A percentile compares a stretch with the other conserved stretches of the same genome.
These are phyloP conservation scores for Gryllus longicercus DNA, from an alignment of 2,888 invertebrate species.

Conservation along the genomic window DNA sequence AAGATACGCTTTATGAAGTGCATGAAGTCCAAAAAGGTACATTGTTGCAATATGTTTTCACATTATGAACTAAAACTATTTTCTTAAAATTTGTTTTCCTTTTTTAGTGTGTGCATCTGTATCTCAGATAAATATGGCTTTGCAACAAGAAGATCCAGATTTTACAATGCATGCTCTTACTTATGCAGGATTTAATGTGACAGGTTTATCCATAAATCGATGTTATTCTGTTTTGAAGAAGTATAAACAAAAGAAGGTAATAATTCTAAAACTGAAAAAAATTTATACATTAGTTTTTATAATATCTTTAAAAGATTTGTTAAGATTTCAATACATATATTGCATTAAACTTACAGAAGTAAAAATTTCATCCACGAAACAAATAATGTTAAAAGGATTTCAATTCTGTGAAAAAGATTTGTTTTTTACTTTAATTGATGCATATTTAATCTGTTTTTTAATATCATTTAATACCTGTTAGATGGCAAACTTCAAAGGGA, in stretches of 20 bases:
- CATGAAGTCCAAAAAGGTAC: slow-evolving; percentile 39
- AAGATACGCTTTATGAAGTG: slow-evolving; percentile 51
- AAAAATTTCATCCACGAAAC: no score
- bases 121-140: slow-evolving; percentile 42
- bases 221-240: no score
- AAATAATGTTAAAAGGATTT: no score
- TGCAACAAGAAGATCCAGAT: slow-evolving; percentile 41
- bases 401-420: no score
- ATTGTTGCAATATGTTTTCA: neutral
- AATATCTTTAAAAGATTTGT: no score
- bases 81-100: neutral
- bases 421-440: no score
- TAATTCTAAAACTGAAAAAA: no score
- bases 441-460: no score
- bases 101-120: slow-evolving; percentile 42
- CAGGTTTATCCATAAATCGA: neutral
- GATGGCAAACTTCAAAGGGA: slow-evolving; percentile 35
- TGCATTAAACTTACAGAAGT: no score
- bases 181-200: neutral
- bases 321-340: no score
- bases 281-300: no score
- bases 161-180: neutral
- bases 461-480: neutral
- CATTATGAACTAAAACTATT: neutral
- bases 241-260: no score